Evolutionary conservation across 2,797 vertebrate genomes (phyloP), one percentile per base, ranked within the genome.

Genomic region (Hapalemur alaotrensis): DNA sequence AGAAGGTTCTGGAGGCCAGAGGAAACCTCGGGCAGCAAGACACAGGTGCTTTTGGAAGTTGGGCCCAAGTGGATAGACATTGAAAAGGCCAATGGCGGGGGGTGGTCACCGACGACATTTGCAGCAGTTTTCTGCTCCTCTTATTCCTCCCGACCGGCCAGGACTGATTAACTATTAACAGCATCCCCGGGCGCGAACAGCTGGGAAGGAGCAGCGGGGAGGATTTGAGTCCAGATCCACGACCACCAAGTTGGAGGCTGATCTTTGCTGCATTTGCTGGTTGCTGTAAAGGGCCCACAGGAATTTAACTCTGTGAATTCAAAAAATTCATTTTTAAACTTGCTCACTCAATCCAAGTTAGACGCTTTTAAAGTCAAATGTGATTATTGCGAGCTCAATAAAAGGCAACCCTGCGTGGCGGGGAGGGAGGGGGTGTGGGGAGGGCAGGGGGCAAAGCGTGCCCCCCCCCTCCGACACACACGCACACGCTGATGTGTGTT

Each of bases 341-440:
- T 41, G 81, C 14, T 90, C 69, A 32, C 38, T 94, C 76, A 18
- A 80, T 63, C 59, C 59, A 59, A 85, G 20, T 63, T 57, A 79
- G 78, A 95, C 75, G 70, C 76, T 91, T 89, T 95, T 75, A 89
- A 86, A 96, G 63, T 82, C 88, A 89, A 94, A 91, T 92, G 73
- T 82, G 82, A 93, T 92, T 94, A 54, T 82, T 89, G 50, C 22
- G 72, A 91, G 75, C n/a, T 83, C 88, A 63, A 59, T 69, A 75
- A 81, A 94, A 93, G 48, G 48, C 35, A 38, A 18, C 17, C 72
- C n/a, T 73, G 48, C 65, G 5, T 0, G 41, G 35, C 38, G 4
- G 22, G 20, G n/a, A 13, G 61, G 10, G 76, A 3, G 28, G 46
- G 5, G 4, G 13, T 15, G 10, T 4, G 7, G 5, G 5, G n/a